These are phyloP conservation scores for Gila orcuttii DNA, from an alignment of 2,113 vertebrate genomes.

Conservation along the genomic window DNA sequence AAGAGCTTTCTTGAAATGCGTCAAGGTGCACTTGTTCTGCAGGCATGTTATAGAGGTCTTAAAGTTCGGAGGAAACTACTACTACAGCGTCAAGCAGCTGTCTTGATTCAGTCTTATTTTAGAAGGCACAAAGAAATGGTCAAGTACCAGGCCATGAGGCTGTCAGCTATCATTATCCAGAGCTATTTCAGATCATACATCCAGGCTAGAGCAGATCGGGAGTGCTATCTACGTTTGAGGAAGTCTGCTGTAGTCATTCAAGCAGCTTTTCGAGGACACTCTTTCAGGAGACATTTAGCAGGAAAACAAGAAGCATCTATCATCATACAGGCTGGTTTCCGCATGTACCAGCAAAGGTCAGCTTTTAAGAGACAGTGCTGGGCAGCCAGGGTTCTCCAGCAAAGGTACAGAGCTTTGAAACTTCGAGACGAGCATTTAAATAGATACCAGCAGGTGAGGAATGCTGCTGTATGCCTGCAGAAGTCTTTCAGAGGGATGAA, in stretches of 20 bases:
- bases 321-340: constrained; percentile 79
- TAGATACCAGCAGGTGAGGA: constrained; percentile 65
- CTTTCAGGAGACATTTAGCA: constrained; percentile 55
- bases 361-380: constrained; percentile 69
- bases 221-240: constrained; percentile 66
- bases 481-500: constrained; percentile 65
- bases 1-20: constrained; percentile 69
- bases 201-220: constrained; percentile 63
- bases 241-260: constrained; percentile 73
- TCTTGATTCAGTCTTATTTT: constrained; percentile 77
- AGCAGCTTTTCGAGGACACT: constrained; percentile 68
- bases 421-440: constrained; percentile 56
- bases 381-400: constrained; percentile 75
- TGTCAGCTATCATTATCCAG: constrained; percentile 80
- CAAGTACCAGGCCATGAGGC: constrained; percentile 75
- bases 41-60: constrained; percentile 78
- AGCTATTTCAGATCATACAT: constrained; percentile 71
- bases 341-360: constrained; percentile 69
- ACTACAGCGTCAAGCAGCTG: constrained; percentile 72
- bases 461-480: constrained; percentile 68
- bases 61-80: constrained; percentile 67
- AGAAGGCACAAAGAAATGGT: constrained; percentile 71
- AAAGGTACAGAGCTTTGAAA: constrained; percentile 76
- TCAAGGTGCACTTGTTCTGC: constrained; percentile 69
- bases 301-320: constrained; percentile 67